Conservation (phyloP, 2,797 vertebrate species). For the Pipistrellus kuhlii region DNA sequence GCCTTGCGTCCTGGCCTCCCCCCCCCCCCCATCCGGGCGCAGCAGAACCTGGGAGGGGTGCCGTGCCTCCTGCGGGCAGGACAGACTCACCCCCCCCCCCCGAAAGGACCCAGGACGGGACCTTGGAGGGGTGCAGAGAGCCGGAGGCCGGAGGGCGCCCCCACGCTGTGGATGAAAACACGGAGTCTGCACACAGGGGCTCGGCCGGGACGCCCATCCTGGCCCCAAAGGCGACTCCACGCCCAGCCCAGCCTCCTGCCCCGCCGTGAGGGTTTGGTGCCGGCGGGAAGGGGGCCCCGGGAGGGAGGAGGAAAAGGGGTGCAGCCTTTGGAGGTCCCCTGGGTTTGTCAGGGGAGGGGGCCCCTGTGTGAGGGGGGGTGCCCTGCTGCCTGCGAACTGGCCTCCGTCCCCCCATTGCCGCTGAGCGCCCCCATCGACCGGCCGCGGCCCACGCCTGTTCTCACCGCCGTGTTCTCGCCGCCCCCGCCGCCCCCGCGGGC, state of each 20-base stretch:
- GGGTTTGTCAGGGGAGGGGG: too few species aligned
- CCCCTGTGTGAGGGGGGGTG: neutral
- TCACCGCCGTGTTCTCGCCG: too few species aligned
- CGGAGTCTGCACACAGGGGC: neutral
- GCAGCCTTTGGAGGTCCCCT: neutral
- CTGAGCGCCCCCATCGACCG: conserved; percentile 22
- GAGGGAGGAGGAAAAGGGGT: neutral
- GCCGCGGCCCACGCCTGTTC: neutral
- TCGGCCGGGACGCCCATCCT: neutral
- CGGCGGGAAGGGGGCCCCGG: neutral
- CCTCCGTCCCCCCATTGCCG: conserved; percentile 80
- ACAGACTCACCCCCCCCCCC: too few species aligned
- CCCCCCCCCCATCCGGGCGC: accelerated
- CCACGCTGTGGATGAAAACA: neutral
- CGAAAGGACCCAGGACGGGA: neutral
- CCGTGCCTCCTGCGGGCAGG: neutral
- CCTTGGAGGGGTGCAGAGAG: neutral
- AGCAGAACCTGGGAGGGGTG: accelerated
- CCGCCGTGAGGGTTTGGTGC: accelerated
- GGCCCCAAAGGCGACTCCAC: neutral
- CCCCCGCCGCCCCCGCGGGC: conserved; percentile 66
- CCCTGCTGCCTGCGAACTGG: conserved; percentile 21
- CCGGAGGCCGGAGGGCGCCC: too few species aligned
- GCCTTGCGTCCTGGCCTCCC: too few species aligned
- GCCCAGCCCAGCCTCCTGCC: too few species aligned